These are phyloP conservation scores for Alcis repandata DNA, from an alignment of 2,888 invertebrate genomes.

Conservation along the genomic window DNA sequence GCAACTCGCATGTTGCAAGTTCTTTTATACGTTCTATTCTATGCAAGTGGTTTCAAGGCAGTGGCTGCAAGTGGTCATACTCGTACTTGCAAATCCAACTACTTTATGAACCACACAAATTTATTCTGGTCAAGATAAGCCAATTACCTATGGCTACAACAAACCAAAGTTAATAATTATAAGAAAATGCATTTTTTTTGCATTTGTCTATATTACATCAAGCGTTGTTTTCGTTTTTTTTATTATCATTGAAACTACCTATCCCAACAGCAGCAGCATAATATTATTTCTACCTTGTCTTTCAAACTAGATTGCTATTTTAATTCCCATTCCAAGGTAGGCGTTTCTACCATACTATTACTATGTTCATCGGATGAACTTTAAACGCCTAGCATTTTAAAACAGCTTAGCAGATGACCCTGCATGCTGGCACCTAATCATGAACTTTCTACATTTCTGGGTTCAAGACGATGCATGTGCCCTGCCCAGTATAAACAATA, in stretches of 20 bases:
- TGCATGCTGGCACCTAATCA: neutral
- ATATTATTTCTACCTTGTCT: no score
- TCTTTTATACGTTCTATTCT: neutral
- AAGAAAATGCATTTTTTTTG: no score
- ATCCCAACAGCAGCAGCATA: no score
- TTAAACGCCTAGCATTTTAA: neutral
- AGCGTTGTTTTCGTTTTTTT: no score
- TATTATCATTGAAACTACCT: no score
- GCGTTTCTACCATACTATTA: no score
- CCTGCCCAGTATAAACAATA: neutral
- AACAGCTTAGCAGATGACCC: neutral
- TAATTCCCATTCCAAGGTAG: no score
- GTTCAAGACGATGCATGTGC: neutral
- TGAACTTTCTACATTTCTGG: neutral
- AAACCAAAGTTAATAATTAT: no score
- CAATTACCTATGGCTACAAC: no score
- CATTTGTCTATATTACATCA: no score
- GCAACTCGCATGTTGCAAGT: conserved; percentile 1
- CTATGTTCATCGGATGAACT: neutral
- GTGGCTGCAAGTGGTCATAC: neutral
- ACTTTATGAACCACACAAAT: neutral
- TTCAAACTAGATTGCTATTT: no score
- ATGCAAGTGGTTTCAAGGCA: neutral
- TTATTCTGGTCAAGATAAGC: neutral
- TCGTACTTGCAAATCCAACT: no score